Percentiles rank a stretch among this genome's conserved stretches.
Evolutionary conservation across 2,797 vertebrate species (phyloP).

Genomic region (Sebastes steindachneri): DNA sequence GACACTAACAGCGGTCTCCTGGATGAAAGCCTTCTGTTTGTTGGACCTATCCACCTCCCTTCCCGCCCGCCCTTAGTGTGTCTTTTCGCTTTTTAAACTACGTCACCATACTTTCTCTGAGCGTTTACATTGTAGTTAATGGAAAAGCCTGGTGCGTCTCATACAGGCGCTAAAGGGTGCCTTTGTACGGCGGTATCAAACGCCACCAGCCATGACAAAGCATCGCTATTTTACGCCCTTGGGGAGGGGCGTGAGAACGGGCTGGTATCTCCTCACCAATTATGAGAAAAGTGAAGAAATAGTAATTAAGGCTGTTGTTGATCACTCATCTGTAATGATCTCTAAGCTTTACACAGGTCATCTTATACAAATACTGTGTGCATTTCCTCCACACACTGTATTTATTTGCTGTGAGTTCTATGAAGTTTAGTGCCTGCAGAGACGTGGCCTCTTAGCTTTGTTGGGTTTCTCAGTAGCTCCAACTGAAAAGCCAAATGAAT

Average conservation of each 20-base stretch:
- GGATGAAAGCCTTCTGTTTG: too few relatives aligned
- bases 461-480: conserved; percentile 11
- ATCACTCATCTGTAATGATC: neutral
- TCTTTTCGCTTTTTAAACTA: too few relatives aligned
- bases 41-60: too few relatives aligned
- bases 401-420: neutral
- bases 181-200: neutral
- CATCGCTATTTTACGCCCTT: neutral
- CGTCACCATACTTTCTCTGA: too few relatives aligned
- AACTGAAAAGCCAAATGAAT: conserved; percentile 23
- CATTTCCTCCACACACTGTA: neutral
- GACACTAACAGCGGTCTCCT: too few relatives aligned
- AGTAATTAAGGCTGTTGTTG: neutral
- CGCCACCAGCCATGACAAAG: neutral
- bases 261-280: neutral
- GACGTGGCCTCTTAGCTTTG: neutral
- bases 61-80: too few relatives aligned
- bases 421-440: neutral
- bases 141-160: too few relatives aligned
- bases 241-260: neutral
- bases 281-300: neutral
- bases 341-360: neutral
- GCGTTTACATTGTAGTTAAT: too few relatives aligned
- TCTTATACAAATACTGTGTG: neutral
- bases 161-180: too few relatives aligned